These are phyloP conservation scores for Eugnorisma glareosa DNA, from an alignment of 2,888 invertebrate genomes.

Conservation along the genomic window DNA sequence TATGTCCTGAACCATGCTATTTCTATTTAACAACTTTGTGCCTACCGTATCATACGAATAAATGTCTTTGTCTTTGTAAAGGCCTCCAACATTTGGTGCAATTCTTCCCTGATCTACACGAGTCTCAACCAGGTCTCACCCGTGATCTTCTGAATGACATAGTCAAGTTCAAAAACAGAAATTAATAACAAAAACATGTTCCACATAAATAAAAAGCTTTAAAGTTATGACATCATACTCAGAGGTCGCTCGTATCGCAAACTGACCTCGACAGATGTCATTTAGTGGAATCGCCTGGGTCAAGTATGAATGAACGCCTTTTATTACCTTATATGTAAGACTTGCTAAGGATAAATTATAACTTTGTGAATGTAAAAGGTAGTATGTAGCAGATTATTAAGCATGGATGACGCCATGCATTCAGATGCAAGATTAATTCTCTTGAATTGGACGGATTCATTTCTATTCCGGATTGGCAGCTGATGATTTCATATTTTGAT, in stretches of 20 bases:
- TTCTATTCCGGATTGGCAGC: conserved; percentile 35
- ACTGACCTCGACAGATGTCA: conserved; percentile 62
- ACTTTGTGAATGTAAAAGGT: conserved; percentile 41
- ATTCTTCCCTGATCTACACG: neutral
- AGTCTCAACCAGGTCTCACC: neutral
- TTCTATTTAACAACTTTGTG: too few species aligned
- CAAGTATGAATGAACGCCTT: conserved; percentile 57
- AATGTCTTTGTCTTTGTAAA: too few species aligned
- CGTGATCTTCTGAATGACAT: neutral
- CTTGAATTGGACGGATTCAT: conserved; percentile 24
- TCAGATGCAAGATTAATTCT: conserved; percentile 40
- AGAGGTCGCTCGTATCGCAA: conserved; percentile 55
- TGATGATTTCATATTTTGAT: conserved; percentile 53
- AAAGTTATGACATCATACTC: conserved; percentile 55
- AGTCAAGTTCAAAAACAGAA: conserved; percentile 14
- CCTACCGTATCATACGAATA: too few species aligned
- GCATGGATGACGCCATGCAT: neutral
- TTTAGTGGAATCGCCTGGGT: conserved; percentile 53
- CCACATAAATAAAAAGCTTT: conserved; percentile 24
- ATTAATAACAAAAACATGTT: conserved; percentile 32
- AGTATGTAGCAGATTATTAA: conserved; percentile 13
- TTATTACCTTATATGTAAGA: conserved; percentile 55
- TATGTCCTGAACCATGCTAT: too few species aligned
- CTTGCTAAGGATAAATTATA: conserved; percentile 43
- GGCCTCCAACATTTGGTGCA: neutral